Evolutionary conservation across 2,113 vertebrate species (phyloP), one percentile per base, ranked within the genome.

Genomic region (Mystacornis crossleyi): DNA sequence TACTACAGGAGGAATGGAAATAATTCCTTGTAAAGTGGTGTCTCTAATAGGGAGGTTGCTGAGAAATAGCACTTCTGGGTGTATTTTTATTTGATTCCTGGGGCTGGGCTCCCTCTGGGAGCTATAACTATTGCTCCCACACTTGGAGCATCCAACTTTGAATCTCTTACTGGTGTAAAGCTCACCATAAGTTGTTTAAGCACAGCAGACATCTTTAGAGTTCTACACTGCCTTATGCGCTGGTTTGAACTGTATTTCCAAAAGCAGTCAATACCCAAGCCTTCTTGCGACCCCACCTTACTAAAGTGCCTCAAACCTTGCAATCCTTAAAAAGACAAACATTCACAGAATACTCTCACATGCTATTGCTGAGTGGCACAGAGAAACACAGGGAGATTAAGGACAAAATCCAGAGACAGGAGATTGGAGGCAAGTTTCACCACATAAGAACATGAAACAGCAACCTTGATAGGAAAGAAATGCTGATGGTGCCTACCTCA

Each of bases 281-380:
- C 69, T 36, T 34, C 36, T n/a, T 18, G 14, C 18, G 38, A 87
- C 13, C 26, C 31, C 34, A 79, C 47, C 18, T 82, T 43, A 28
- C 26, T 10, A 3, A 71, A 71, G 23, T 12, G 3, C 26, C 53
- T 36, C 7, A 2, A 36, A 70, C 10, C 7, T 26, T 55, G 28
- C 8, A 8, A 55, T 36, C 14, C 26, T 73, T 57, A 36, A 48
- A n/a, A 57, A 54, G 29, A 58, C 47, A 91, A 57, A 57, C 0
- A 0, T 28, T 65, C 0, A 0, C 18, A 20, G 31, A 60, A 75
- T 18, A 31, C 2, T 14, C 26, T 6, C 21, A 69, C 9, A 1
- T 4, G 25, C 23, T 77, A 3, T 28, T 81, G 51, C 12, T 36
- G n/a, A 72, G 18, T 9, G 8, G 17, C 40, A 57, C 13, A 12